These are phyloP conservation scores for Eulemur rubriventer DNA, from an alignment of 2,797 vertebrate genomes.

Conservation along the genomic window DNA sequence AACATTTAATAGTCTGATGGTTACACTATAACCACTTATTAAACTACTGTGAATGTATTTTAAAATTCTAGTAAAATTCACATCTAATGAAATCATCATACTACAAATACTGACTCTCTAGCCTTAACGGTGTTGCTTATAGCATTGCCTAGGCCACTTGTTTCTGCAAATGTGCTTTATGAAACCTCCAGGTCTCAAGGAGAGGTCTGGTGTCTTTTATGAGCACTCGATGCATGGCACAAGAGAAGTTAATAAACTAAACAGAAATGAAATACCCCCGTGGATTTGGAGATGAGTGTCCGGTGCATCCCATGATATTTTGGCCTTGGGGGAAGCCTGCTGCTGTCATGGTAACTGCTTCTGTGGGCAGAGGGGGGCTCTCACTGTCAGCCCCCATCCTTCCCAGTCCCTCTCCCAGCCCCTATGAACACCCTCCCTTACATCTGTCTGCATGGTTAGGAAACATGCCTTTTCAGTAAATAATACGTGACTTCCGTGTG, in stretches of 20 bases:
- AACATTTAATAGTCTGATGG: neutral
- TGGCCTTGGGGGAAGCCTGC: neutral
- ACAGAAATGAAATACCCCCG: neutral
- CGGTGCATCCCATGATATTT: neutral
- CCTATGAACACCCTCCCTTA: neutral
- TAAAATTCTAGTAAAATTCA: neutral
- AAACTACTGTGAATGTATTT: neutral
- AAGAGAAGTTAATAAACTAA: neutral
- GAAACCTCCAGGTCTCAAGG: neutral
- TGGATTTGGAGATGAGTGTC: neutral
- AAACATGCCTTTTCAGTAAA: neutral
- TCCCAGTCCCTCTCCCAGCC: too few relatives aligned
- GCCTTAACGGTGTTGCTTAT: neutral
- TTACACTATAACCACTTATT: neutral
- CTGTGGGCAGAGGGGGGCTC: neutral
- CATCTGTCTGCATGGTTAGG: neutral
- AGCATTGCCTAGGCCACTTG: neutral
- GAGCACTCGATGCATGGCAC: neutral
- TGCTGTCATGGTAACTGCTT: conserved; percentile 53
- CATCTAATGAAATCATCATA: neutral
- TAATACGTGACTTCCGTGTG: neutral
- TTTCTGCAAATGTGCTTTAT: neutral
- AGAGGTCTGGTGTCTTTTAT: neutral
- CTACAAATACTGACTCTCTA: neutral
- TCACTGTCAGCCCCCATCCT: neutral